Base-by-base conservation (phyloP, 37 sponge, comb jelly and placozoan species). In the Oopsacas minuta region DNA sequence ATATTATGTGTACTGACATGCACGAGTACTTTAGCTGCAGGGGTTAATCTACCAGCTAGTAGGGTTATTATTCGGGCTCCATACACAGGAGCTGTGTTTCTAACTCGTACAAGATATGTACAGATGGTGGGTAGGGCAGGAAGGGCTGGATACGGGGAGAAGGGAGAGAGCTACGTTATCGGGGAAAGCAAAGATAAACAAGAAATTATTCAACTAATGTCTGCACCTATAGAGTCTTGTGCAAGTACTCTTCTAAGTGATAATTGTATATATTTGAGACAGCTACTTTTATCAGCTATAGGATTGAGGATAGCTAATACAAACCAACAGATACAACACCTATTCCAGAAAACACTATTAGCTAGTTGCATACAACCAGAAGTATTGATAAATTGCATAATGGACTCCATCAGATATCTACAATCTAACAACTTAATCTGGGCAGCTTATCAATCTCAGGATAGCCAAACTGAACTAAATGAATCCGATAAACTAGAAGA, bases 61-160 rank as follows among this genome's bases (percentile, higher is more conserved):
- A 93, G 97, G 53, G 97, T 96, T 34, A 94, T 96, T 36, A 39
- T 96, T 38, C 88, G 97, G 10, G 87, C 90, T 81, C 94, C 94
- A 0, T 91, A 89, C 81, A 87, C 94, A n/a, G 94, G 97, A 0
- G 84, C 39, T 37, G 83, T 87, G 49, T 85, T 94, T 36, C 51
- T 96, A 38, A 86, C 88, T 10, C 86, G 84, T 35, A 93, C 91
- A 81, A 90, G 91, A 61, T 96, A 96, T 85, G 87, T 92, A 82
- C 97, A 96, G 85, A 96, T 96, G 97, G 88, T 89, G 23, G 97
- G 97, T 8, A 83, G 97, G 46, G 97, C 97, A 36, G 97, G 97
- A n/a, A 91, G 97, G 85, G 90, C 91, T 36, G 97, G 97, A 12
- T 36, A 89, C 39, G 81, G 88, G 82, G 86, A 87, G 36, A 52